Evolutionary conservation across 2,888 invertebrate species (phyloP), one percentile per base, ranked within the genome.

Genomic region (Patella depressa): DNA sequence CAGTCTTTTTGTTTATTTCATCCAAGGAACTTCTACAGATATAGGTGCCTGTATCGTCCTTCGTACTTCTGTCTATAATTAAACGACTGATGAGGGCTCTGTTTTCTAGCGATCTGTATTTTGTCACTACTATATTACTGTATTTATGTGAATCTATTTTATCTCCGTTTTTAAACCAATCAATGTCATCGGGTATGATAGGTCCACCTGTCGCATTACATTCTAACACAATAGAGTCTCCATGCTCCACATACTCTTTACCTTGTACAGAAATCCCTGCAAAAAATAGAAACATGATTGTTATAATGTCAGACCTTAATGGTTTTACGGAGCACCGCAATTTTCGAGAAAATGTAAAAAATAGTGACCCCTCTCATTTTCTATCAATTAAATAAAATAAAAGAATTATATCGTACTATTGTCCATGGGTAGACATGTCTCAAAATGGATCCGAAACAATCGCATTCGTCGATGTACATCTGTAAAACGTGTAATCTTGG

Each of bases 191-290:
- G 9, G 90, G 90, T 5, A 88, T 86, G 65, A 86, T 85, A 24
- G 88, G 87, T 53, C 87, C 87, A 7, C 89, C 90, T 4, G 89
- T 88, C 19, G 89, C 89, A 79, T 90, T 90, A 80, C 90, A 90
- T 72, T 83, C 80, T 65, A 90, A 81, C 45, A 82, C 78, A 15
- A 89, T 84, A 19, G 82, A 73, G 19, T 87, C 86, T 0, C 89
- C 89, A n/a, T 83, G 80, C 75, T 89, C 89, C 71, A 90, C 87
- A 74, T 85, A 89, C 53, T 85, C 85, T 24, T 85, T 83, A 4
- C 87, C 88, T 14, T 85, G 81, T 11, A 89, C 84, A 71, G 85
- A 84, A 12, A 90, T 88, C 75, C 84, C 89, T 88, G 87, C 15
- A 70, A 69, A n/a, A 53, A 17, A 45, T 45, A 45, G 45, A 45